phyloP scores from a whole-genome alignment of 2,888 invertebrate species.

The Latheticus oryzae region DNA sequence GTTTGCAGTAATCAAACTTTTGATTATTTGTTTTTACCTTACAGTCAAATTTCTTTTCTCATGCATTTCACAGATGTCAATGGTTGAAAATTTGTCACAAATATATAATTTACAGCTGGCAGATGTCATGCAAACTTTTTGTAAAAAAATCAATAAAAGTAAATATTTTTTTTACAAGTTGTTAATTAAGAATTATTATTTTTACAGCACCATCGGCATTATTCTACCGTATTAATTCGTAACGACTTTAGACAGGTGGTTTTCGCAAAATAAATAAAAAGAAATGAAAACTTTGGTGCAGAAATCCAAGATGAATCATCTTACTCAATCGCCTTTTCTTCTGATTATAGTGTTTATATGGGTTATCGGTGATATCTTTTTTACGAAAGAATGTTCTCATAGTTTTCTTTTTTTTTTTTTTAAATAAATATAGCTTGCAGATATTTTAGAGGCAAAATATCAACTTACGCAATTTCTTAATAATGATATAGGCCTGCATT shows the following conservation, averaged over 20 bases:
- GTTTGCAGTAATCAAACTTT: too few species aligned
- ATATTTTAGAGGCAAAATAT: constrained; percentile 5
- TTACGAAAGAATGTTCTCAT: constrained; percentile 19
- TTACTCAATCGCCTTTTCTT: constrained; percentile 4
- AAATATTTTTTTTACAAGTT: constrained; percentile 7
- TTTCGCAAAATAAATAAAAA: too few species aligned
- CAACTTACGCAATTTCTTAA: constrained; percentile 30
- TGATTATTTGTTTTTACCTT: too few species aligned
- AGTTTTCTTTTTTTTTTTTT: constrained; percentile 16
- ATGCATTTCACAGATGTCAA: too few species aligned
- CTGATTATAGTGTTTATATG: constrained; percentile 9
- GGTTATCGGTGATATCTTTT: constrained; percentile 20
- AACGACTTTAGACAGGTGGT: constrained; percentile 11
- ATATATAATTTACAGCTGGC: too few species aligned
- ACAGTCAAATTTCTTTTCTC: too few species aligned
- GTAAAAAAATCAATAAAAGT: constrained; percentile 4
- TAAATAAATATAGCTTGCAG: constrained; percentile 23
- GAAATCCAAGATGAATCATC: too few species aligned
- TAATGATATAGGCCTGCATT: constrained; percentile 29
- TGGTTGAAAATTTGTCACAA: too few species aligned
- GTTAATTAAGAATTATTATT: constrained; percentile 24
- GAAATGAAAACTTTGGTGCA: too few species aligned
- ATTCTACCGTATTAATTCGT: constrained; percentile 19
- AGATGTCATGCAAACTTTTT: too few species aligned
- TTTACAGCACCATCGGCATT: constrained; percentile 22